Conservation (phyloP, 2,113 vertebrate species). For the Hemiscyllium ocellatum region DNA sequence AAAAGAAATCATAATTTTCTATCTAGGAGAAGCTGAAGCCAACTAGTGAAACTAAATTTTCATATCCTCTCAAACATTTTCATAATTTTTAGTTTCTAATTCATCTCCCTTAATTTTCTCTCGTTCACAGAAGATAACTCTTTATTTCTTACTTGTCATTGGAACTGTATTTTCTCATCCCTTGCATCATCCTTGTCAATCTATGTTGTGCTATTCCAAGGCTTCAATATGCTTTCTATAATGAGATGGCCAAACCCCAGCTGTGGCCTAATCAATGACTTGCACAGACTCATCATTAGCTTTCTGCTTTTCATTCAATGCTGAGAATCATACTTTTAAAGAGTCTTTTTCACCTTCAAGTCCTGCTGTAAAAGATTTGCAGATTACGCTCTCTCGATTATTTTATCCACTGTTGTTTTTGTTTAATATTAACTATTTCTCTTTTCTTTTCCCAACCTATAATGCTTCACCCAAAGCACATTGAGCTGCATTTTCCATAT, state of each 20-base stretch:
- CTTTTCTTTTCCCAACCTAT: not conserved
- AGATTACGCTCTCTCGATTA: not conserved
- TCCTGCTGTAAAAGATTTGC: not conserved
- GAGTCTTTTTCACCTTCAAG: not conserved
- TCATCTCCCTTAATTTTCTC: not conserved
- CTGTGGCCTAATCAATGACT: not conserved
- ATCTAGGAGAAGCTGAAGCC: not conserved
- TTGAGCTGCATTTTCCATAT: not conserved
- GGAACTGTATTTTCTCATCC: not conserved
- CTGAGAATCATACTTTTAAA: not conserved
- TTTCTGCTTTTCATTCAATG: constrained; percentile 6
- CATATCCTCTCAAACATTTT: not conserved
- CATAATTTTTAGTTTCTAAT: not conserved
- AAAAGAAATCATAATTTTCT: not conserved
- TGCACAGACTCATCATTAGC: not conserved
- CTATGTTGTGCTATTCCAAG: not conserved
- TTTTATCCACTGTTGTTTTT: not conserved
- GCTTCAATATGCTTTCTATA: not conserved
- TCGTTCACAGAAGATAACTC: not conserved
- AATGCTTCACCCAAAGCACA: not conserved
- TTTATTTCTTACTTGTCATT: not conserved
- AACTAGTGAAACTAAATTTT: not conserved
- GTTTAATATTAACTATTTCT: not conserved
- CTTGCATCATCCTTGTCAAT: not conserved
- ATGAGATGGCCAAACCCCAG: not conserved